Conservation (phyloP, 2,113 vertebrate species). For the Chaetura pelagica region DNA sequence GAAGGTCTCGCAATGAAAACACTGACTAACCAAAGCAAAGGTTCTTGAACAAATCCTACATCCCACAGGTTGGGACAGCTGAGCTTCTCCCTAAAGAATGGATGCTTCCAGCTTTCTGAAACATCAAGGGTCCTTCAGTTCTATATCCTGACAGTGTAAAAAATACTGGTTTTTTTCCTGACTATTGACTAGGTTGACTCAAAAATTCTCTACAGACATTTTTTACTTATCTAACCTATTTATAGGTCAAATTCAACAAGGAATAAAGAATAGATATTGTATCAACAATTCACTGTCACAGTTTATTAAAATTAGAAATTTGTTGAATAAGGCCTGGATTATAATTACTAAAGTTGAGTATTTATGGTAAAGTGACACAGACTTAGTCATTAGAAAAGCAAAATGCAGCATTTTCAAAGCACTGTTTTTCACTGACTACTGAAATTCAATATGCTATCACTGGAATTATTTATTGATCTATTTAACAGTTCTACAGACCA, state of each 20-base stretch:
- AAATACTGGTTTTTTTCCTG: not conserved
- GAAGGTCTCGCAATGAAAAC: not conserved
- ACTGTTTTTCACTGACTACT: slow-evolving; percentile 11
- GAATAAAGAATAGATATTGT: not conserved
- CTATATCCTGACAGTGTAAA: not conserved
- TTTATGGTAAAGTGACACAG: slow-evolving; percentile 3
- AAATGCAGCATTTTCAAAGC: slow-evolving; percentile 38
- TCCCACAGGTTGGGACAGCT: not conserved
- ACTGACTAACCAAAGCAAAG: not conserved
- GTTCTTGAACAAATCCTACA: not conserved
- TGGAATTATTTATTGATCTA: slow-evolving; percentile 51
- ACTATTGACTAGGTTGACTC: not conserved
- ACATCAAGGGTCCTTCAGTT: not conserved
- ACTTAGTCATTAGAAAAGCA: slow-evolving; percentile 20
- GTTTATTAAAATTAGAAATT: slow-evolving; percentile 26
- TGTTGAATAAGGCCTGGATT: slow-evolving; percentile 48
- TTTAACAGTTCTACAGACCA: slow-evolving; percentile 33
- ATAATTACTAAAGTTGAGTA: slow-evolving; percentile 23
- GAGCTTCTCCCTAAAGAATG: not conserved
- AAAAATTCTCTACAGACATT: slow-evolving; percentile 12
- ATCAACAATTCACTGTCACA: slow-evolving; percentile 13
- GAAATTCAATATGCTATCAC: slow-evolving; percentile 49
- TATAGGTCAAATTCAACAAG: slow-evolving; percentile 63
- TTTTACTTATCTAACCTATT: slow-evolving; percentile 52
- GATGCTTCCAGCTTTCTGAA: not conserved